Percentiles rank a stretch among this genome's conserved stretches.
These are phyloP conservation scores for Haplotaxodon microlepis DNA, from an alignment of 2,113 vertebrate species.

Conservation along the genomic window DNA sequence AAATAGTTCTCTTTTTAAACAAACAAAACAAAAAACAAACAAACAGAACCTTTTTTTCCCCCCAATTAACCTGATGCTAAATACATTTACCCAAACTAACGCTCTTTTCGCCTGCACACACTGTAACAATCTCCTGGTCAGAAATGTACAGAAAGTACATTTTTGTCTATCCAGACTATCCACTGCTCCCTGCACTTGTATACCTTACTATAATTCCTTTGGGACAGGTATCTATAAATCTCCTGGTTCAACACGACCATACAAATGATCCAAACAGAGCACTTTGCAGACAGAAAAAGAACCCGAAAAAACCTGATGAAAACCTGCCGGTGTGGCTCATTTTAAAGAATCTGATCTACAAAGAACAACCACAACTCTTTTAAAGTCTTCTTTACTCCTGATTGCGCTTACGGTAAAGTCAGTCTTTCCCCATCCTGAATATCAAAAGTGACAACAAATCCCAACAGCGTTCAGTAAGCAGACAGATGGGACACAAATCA, in stretches of 20 bases:
- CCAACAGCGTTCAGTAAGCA: not conserved
- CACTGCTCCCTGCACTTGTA: not conserved
- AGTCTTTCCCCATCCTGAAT: not conserved
- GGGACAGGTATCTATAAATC: not conserved
- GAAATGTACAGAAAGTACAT: not conserved
- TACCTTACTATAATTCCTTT: not conserved
- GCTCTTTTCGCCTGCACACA: not conserved
- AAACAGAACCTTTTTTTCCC: fast-evolving
- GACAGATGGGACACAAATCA: not conserved
- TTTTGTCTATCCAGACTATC: not conserved
- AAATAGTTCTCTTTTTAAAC: not conserved
- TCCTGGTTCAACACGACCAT: not conserved
- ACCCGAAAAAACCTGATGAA: not conserved
- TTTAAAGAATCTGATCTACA: not conserved
- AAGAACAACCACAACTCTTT: not conserved
- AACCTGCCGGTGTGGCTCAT: not conserved
- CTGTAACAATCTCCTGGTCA: not conserved
- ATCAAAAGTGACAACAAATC: conserved; percentile 23
- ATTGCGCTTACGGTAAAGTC: not conserved
- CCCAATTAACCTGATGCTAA: not conserved
- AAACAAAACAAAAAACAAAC: not conserved
- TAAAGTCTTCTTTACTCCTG: not conserved
- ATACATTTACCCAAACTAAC: not conserved
- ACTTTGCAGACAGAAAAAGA: not conserved
- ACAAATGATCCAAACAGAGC: not conserved